These are phyloP conservation scores for Eupithecia pulchellata DNA, from an alignment of 2,888 invertebrate genomes.

Conservation along the genomic window DNA sequence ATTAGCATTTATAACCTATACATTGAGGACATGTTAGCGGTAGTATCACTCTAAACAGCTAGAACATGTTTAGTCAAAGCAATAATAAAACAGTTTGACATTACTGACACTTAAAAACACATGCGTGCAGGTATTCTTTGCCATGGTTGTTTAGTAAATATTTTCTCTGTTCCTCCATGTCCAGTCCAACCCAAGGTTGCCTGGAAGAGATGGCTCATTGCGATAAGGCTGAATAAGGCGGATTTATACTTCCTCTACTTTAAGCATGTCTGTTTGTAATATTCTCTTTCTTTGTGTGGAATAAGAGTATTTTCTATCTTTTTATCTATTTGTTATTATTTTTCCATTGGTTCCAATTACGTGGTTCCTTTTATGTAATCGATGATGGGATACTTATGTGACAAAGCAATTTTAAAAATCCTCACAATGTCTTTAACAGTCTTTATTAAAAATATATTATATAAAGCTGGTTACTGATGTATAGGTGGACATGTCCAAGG, in stretches of 20 bases:
- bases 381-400: background rate
- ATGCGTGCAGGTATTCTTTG: background rate
- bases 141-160: background rate
- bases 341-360: background rate
- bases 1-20: background rate
- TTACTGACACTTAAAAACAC: background rate
- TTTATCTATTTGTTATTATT: too few relatives aligned
- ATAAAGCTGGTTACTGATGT: constrained; percentile 9
- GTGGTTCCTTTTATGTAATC: background rate
- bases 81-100: background rate
- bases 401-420: background rate
- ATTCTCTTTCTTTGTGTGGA: too few relatives aligned
- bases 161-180: background rate
- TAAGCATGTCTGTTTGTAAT: too few relatives aligned
- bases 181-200: too few relatives aligned
- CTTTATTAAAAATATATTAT: background rate
- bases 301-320: too few relatives aligned
- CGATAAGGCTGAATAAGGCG: too few relatives aligned
- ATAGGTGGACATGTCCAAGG: constrained; percentile 98
- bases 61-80: background rate
- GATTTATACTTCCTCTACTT: too few relatives aligned
- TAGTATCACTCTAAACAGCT: background rate
- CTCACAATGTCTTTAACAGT: background rate
- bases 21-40: background rate
- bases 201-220: too few relatives aligned